Conservation (phyloP, 2,797 vertebrate species). For the Chloroceryle amazona region DNA sequence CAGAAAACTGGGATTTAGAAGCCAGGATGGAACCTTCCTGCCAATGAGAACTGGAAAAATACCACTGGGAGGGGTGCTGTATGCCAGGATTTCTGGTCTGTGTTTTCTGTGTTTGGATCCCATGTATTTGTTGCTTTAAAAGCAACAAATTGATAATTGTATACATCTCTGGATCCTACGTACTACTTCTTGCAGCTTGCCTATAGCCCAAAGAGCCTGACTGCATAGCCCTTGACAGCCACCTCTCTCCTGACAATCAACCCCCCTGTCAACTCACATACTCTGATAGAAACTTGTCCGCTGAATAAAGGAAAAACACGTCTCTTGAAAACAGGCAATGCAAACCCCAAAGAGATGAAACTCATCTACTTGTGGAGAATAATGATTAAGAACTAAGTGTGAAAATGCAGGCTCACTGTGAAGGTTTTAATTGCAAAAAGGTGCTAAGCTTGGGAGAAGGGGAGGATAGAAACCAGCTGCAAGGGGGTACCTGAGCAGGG, state of each 20-base stretch:
- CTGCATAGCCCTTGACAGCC: neutral
- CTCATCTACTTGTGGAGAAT: neutral
- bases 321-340: neutral
- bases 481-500: neutral
- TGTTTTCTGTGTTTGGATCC: neutral
- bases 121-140: neutral
- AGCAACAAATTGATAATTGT: neutral
- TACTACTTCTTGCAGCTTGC: neutral
- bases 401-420: neutral
- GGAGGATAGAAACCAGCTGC: neutral
- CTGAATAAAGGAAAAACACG: neutral
- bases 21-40: slow-evolving; percentile 1
- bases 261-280: fast-evolving
- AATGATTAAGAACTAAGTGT: neutral
- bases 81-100: neutral
- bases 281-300: neutral
- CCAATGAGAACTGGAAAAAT: neutral
- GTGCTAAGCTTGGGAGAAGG: neutral
- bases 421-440: neutral
- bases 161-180: neutral
- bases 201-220: neutral
- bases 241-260: neutral
- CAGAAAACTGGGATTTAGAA: neutral
- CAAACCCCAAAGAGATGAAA: neutral
- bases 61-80: neutral